Base-by-base conservation (phyloP, 2,888 invertebrate species). In the Acrobasis suavella region DNA sequence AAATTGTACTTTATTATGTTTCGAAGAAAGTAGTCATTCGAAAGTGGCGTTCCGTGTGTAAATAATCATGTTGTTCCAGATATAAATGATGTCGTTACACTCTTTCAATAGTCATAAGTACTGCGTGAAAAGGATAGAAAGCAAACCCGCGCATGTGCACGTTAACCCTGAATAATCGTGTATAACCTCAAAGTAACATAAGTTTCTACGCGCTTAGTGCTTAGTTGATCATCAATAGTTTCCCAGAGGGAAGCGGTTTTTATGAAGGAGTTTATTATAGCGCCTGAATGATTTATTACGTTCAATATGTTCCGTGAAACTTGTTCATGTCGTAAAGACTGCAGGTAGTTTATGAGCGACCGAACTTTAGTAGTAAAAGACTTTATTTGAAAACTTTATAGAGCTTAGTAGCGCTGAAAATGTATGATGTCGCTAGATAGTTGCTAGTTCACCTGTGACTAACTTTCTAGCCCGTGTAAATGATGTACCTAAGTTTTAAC, bases 71-170 rank as follows among this genome's bases (percentile, higher is more conserved):
- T 65, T 67, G 81, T 76, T 80, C 70, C 74, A 72, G 75, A 76
- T 75, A 66, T 64, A 72, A 67, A 72, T 82, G 65, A 73, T 74
- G 80, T 72, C 73, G 70, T 84, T 82, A 73, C 85, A 67, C 72
- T 89, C 81, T 61, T 75, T 78, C 72, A 60, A 72, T 71, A 46
- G 58, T 55, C 54, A 65, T 71, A 66, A 61, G 39, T 15, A 17
- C 55, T 49, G 80, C 69, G 72, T 56, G 72, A 87, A 64, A 76
- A 78, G 68, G 84, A 85, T 16, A 63, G 69, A 16, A 49, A 63
- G 69, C 65, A 62, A 70, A 60, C 50, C 55, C 68, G 84, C 87
- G 87, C 89, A 89, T 89, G 89, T 82, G 82, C 81, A 70, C 67
- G 72, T 66, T 75, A 76, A 73, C 71, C 76, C 70, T 73, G 65